phyloP scores from a whole-genome alignment of 2,113 vertebrate genomes.

The Eurystomus gularis region DNA sequence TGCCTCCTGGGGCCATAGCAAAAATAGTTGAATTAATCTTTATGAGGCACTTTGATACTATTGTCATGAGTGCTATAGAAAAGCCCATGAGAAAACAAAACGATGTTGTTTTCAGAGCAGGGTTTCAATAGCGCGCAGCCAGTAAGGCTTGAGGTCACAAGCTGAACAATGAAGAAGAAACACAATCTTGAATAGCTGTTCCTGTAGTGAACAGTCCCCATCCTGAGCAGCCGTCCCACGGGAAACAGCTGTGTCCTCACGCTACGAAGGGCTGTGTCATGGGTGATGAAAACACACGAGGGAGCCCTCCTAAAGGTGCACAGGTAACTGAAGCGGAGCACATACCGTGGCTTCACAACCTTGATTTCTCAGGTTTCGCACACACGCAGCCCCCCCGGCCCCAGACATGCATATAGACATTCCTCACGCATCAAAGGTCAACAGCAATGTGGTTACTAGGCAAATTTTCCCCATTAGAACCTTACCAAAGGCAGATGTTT shows the following conservation, averaged over 20 bases:
- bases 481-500: conserved; percentile 69
- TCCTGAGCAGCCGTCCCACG: background rate
- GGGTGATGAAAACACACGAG: conserved; percentile 24
- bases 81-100: conserved; percentile 44
- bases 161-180: conserved; percentile 49
- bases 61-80: conserved; percentile 57
- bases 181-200: conserved; percentile 35
- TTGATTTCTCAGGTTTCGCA: background rate
- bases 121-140: conserved; percentile 33
- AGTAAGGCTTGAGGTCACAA: conserved; percentile 54
- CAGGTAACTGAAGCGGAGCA: background rate
- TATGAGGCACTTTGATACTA: conserved; percentile 47
- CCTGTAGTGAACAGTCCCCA: background rate
- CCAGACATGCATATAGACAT: background rate
- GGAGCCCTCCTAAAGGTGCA: conserved; percentile 52
- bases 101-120: conserved; percentile 21
- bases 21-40: conserved; percentile 67
- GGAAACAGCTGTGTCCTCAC: background rate
- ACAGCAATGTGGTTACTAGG: conserved; percentile 42
- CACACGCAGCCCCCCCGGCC: background rate
- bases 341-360: rapidly evolving
- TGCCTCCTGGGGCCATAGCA: conserved; percentile 30
- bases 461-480: conserved; percentile 67
- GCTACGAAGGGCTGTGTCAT: background rate
- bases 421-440: conserved; percentile 61